Percentiles rank a stretch among this genome's conserved stretches.
Evolutionary conservation across 1,140 invertebrate genomes (phyloP).

Genomic region (Pogonus chalceus): DNA sequence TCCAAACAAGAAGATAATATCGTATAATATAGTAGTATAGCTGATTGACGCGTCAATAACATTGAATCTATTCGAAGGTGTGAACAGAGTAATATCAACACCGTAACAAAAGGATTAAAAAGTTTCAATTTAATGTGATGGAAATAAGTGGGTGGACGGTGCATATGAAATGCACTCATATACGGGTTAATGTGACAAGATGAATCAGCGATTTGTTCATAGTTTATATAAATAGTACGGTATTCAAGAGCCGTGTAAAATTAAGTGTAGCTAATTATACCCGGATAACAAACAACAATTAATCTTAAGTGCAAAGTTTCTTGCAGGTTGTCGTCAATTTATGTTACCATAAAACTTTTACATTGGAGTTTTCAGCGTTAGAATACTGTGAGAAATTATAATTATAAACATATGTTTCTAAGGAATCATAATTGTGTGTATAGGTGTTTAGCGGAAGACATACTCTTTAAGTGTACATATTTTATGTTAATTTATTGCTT

Average conservation of each 20-base stretch:
- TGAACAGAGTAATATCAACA: not conserved
- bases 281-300: conserved; percentile 1
- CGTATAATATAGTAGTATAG: too few species aligned
- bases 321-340: not conserved
- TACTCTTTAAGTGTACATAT: too few species aligned
- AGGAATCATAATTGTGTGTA: not conserved
- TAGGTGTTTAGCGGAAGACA: too few species aligned
- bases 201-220: conserved; percentile 1
- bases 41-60: not conserved
- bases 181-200: not conserved
- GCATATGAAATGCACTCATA: too few species aligned
- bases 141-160: not conserved
- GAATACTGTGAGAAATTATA: not conserved
- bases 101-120: not conserved
- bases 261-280: conserved; percentile 4
- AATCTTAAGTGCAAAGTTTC: not conserved
- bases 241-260: conserved; percentile 1
- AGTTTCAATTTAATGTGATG: not conserved
- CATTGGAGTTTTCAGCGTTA: not conserved
- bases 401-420: not conserved
- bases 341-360: not conserved
- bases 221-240: not conserved
- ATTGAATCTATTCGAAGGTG: not conserved
- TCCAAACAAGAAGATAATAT: too few species aligned
- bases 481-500: too few species aligned